These are phyloP conservation scores for Taphrorychus bicolor DNA, from an alignment of 2,888 invertebrate species.

Conservation along the genomic window DNA sequence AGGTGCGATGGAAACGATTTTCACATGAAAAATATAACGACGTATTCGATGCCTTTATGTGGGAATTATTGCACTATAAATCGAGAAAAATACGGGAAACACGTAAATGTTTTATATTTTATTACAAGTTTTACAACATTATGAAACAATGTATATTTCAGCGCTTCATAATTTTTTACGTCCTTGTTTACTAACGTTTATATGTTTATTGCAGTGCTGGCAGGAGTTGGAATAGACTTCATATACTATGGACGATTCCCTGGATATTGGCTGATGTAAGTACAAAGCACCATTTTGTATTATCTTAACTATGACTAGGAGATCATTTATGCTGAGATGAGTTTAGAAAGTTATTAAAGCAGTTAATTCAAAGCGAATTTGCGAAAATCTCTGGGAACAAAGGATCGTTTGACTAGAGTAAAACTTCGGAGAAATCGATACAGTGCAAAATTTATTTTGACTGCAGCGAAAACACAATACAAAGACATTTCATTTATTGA, in stretches of 20 bases:
- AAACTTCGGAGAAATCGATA: not conserved
- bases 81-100: not conserved
- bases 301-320: not conserved
- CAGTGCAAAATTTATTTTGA: not conserved
- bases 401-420: not conserved
- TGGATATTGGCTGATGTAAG: constrained; percentile 71
- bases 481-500: not conserved
- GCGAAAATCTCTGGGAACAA: not conserved
- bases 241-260: constrained; percentile 67
- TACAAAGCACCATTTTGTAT: constrained; percentile 36
- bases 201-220: constrained; percentile 64
- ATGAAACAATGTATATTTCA: no score
- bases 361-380: not conserved
- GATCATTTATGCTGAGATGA: no score
- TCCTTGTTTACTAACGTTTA: not conserved
- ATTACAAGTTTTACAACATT: not conserved
- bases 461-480: not conserved
- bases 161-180: not conserved
- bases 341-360: not conserved
- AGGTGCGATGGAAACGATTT: constrained; percentile 8
- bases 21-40: constrained; percentile 9
- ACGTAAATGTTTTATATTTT: not conserved
- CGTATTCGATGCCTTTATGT: not conserved
- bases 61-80: constrained; percentile 3
- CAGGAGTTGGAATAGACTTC: constrained; percentile 71